phyloP scores from a whole-genome alignment of 2,113 vertebrate genomes.

The Callocephalon fimbriatum region DNA sequence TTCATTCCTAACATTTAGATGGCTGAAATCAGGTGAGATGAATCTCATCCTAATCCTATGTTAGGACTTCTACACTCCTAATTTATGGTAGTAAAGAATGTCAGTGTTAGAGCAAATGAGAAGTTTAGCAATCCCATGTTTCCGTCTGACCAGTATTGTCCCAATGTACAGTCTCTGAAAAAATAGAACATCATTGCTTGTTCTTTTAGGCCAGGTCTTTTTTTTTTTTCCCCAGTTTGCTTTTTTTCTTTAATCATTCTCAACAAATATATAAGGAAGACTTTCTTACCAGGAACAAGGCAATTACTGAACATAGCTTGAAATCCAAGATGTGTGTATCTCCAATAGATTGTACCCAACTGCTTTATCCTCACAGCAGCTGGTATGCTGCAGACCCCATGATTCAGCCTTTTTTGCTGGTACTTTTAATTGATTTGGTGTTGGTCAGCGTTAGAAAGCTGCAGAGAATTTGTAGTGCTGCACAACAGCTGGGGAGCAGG shows the following conservation, averaged over 20 bases:
- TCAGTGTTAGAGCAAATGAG: background rate
- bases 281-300: background rate
- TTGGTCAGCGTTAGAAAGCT: background rate
- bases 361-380: background rate
- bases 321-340: background rate
- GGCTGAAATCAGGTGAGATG: background rate
- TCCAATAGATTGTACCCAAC: background rate
- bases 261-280: background rate
- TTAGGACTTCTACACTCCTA: background rate
- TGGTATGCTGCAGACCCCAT: background rate
- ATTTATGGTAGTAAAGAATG: background rate
- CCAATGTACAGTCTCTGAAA: background rate
- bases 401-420: background rate
- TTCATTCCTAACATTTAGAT: background rate
- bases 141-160: background rate
- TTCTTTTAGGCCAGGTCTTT: background rate
- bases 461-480: background rate
- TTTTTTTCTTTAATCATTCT: background rate
- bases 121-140: background rate
- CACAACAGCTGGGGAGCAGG: background rate
- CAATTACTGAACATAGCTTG: background rate
- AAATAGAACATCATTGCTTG: background rate
- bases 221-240: rapidly evolving
- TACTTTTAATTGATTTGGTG: background rate
- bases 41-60: background rate